Conservation (phyloP, 2,113 vertebrate genomes). For the Cepphus grylle region DNA sequence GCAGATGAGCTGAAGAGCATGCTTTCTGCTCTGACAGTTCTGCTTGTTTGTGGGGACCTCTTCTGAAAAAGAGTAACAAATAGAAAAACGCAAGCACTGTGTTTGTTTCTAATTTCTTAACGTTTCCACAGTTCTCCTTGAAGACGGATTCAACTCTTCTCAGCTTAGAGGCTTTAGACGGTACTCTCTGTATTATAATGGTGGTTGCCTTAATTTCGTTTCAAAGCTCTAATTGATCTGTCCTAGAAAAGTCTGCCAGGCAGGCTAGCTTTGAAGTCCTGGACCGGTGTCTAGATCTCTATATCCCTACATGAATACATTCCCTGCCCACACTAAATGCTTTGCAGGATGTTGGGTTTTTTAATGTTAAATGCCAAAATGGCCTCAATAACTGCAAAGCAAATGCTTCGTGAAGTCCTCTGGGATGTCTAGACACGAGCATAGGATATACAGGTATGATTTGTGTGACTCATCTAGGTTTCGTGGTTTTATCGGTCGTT, state of each 20-base stretch:
- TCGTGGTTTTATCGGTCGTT: not conserved
- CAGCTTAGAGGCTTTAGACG: not conserved
- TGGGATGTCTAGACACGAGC: not conserved
- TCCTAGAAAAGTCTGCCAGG: not conserved
- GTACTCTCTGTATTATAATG: not conserved
- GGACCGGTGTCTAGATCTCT: not conserved
- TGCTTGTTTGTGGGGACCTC: not conserved
- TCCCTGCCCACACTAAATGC: not conserved
- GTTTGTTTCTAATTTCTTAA: not conserved
- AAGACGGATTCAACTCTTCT: not conserved
- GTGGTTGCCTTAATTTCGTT: not conserved
- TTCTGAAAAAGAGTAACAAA: not conserved
- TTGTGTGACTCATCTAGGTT: not conserved
- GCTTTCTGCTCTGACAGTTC: not conserved
- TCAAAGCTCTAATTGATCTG: not conserved
- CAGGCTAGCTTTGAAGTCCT: not conserved
- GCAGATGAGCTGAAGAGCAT: not conserved
- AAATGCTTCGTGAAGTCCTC: not conserved
- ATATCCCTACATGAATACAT: not conserved
- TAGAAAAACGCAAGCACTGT: not conserved
- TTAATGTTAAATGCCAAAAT: not conserved
- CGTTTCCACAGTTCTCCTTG: not conserved
- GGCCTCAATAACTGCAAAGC: not conserved
- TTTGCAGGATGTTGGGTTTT: not conserved
- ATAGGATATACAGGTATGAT: not conserved